phyloP scores from a whole-genome alignment of 2,888 invertebrate species.

The Tenthredo notha region DNA sequence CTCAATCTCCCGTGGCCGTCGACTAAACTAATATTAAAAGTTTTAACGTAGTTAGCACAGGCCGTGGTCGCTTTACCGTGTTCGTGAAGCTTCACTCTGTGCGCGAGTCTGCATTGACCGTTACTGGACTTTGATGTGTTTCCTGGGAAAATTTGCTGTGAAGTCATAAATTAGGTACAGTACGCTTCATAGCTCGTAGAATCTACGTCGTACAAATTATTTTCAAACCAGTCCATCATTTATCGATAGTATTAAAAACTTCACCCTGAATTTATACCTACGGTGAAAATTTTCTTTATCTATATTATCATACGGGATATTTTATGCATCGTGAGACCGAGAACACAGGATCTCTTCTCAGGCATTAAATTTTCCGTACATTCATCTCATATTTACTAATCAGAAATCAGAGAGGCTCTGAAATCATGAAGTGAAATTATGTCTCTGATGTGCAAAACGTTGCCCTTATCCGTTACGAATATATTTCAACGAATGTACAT shows the following conservation, averaged over 20 bases:
- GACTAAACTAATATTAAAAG: conserved; percentile 79
- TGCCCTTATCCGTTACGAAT: not conserved
- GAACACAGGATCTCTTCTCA: not conserved
- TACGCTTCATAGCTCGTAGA: conserved; percentile 29
- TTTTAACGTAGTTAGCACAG: conserved; percentile 78
- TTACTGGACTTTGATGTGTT: conserved; percentile 77
- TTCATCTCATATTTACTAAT: not conserved
- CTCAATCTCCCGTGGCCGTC: conserved; percentile 78
- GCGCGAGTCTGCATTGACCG: conserved; percentile 73
- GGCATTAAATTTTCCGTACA: not conserved
- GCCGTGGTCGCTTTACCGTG: conserved; percentile 76
- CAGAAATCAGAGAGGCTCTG: not conserved
- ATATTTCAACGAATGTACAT: conserved; percentile 23
- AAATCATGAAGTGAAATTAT: not conserved
- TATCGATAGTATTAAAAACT: not conserved
- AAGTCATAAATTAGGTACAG: conserved; percentile 76
- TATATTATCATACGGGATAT: not conserved
- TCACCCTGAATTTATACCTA: not conserved
- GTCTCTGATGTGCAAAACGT: not conserved
- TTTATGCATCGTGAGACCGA: not conserved
- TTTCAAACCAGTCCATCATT: not conserved
- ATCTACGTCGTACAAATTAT: conserved; percentile 26
- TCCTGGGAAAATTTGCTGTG: conserved; percentile 74
- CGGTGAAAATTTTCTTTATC: not conserved
- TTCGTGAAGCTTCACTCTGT: conserved; percentile 72